Conservation (phyloP, 2,888 invertebrate genomes). For the Ophraella communa region DNA sequence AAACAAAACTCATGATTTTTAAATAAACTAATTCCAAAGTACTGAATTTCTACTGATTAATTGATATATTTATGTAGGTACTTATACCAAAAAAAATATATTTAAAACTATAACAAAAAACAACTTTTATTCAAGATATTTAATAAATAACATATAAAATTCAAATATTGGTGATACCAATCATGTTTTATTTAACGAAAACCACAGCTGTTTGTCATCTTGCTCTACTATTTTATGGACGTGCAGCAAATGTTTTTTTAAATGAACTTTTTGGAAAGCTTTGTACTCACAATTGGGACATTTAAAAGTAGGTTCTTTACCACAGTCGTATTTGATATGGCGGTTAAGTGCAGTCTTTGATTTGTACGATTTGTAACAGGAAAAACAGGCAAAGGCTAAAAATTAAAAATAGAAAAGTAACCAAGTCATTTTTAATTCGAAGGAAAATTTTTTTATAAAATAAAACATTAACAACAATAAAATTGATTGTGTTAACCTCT, state of each 20-base stretch:
- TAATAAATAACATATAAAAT: too few relatives aligned
- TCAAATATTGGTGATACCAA: too few relatives aligned
- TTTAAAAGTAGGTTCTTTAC: constrained; percentile 47
- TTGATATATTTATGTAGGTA: too few relatives aligned
- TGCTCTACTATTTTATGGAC: neutral
- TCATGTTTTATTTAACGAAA: neutral
- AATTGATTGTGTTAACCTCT: too few relatives aligned
- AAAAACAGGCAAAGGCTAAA: constrained; percentile 15
- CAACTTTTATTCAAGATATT: too few relatives aligned
- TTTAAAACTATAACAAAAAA: neutral
- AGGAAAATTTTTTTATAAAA: too few relatives aligned
- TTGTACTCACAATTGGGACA: constrained; percentile 27
- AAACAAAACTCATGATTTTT: too few relatives aligned
- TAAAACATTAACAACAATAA: too few relatives aligned
- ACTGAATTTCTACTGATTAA: too few relatives aligned
- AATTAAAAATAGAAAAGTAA: neutral
- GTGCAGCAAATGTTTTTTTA: constrained; percentile 4
- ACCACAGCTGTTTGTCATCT: neutral
- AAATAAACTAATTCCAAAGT: too few relatives aligned
- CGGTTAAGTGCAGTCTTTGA: constrained; percentile 76
- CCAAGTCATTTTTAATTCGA: too few relatives aligned
- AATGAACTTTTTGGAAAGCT: constrained; percentile 24
- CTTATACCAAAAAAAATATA: neutral
- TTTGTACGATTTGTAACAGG: constrained; percentile 52
- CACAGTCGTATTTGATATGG: constrained; percentile 73